Evolutionary conservation across 2,113 vertebrate species (phyloP).

Genomic region (Xiphorhynchus elegans): DNA sequence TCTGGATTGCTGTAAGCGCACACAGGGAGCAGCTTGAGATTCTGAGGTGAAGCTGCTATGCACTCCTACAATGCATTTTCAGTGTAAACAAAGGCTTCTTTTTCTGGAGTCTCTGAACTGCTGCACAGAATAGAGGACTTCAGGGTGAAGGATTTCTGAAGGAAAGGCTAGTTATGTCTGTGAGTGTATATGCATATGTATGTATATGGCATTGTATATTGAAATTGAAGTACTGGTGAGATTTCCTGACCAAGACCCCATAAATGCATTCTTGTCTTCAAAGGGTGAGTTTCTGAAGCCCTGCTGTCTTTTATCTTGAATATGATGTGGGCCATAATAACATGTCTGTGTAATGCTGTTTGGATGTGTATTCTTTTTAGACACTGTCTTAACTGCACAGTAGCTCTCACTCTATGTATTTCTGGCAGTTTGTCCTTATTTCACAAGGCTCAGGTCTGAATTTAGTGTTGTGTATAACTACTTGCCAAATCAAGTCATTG

Average conservation of each 20-base stretch:
- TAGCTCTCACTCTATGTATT: not conserved
- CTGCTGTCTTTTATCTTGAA: not conserved
- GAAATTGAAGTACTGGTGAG: not conserved
- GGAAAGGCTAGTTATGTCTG: not conserved
- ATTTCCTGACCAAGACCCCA: not conserved
- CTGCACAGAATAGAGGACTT: not conserved
- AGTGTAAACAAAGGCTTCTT: not conserved
- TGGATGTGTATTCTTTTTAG: not conserved
- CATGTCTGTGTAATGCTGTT: not conserved
- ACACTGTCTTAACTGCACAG: not conserved
- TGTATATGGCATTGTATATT: not conserved
- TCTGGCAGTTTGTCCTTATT: not conserved
- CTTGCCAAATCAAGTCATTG: not conserved
- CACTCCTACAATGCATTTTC: not conserved
- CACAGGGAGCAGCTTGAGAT: not conserved
- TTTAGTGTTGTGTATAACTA: not conserved
- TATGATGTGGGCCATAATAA: not conserved
- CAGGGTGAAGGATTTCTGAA: not conserved
- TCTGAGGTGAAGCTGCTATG: not conserved
- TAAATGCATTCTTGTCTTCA: not conserved
- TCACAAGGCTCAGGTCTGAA: not conserved
- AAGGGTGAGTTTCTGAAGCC: not conserved
- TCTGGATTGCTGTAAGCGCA: not conserved
- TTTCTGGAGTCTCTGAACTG: not conserved
- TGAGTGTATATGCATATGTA: rapidly evolving